phyloP scores from a whole-genome alignment of 2,113 vertebrate genomes.

The Burhinus oedicnemus region DNA sequence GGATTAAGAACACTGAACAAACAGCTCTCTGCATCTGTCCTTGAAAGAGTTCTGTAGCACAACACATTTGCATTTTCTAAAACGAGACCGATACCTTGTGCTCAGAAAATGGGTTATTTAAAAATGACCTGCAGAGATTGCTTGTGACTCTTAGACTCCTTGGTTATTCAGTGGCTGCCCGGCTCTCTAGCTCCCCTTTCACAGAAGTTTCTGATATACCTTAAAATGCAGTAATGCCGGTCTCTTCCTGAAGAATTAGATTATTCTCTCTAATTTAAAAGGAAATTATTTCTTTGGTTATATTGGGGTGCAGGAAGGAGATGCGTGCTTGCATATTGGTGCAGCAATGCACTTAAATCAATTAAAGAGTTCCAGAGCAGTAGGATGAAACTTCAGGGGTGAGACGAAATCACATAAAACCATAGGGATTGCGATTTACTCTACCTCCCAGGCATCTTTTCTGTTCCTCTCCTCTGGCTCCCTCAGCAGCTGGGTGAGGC shows the following conservation, averaged over 20 bases:
- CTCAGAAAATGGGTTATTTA: neutral
- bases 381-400: neutral
- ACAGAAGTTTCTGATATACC: neutral
- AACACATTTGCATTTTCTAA: neutral
- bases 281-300: neutral
- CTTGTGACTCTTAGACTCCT: neutral
- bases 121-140: neutral
- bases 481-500: slow-evolving; percentile 1
- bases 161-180: neutral
- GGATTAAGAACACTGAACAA: slow-evolving; percentile 32
- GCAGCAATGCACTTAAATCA: neutral
- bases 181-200: neutral
- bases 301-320: neutral
- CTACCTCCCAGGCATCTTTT: neutral
- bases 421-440: fast-evolving
- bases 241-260: neutral
- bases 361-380: neutral
- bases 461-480: neutral
- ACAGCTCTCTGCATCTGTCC: slow-evolving; percentile 11
- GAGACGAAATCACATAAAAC: neutral
- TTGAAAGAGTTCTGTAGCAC: neutral
- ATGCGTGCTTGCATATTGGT: neutral
- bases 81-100: neutral
- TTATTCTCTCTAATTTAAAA: neutral
- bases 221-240: neutral